phyloP scores from a whole-genome alignment of 2,113 vertebrate genomes.

The Hiodon tergisus region DNA sequence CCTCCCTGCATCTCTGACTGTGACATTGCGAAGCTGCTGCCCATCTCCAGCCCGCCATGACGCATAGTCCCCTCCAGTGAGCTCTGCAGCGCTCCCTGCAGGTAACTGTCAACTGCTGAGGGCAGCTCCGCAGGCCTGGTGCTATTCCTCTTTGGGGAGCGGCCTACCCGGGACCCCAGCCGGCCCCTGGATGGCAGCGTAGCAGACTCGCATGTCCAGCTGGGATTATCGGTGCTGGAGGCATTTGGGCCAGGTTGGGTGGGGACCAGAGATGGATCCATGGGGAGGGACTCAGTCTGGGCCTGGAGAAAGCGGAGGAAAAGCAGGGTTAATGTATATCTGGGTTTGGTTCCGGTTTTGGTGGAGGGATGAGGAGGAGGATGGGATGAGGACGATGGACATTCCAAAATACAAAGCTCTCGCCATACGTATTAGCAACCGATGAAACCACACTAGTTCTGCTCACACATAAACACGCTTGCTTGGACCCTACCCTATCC shows the following conservation, averaged over 20 bases:
- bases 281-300: conserved; percentile 54
- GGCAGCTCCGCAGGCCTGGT: conserved; percentile 20
- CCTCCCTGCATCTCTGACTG: conserved; percentile 58
- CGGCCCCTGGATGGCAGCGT: conserved; percentile 59
- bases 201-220: conserved; percentile 61
- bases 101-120: conserved; percentile 44
- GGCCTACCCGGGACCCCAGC: conserved; percentile 44
- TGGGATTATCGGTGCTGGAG: conserved; percentile 39
- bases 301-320: conserved; percentile 44
- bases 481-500: conserved; percentile 54
- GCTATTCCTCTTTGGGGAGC: conserved; percentile 47
- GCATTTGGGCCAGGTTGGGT: conserved; percentile 60
- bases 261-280: conserved; percentile 62
- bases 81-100: conserved; percentile 53
- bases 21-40: conserved; percentile 61
- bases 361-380: no score
- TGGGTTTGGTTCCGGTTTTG: no score
- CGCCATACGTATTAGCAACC: background rate
- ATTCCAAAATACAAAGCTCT: background rate
- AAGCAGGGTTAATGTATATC: background rate
- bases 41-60: conserved; percentile 62
- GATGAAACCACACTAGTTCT: background rate
- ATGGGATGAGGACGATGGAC: no score
- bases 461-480: conserved; percentile 8
- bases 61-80: conserved; percentile 56